Evolutionary conservation across 2,113 vertebrate genomes (phyloP), one percentile per base, ranked within the genome.

Genomic region (Chunga burmeisteri): DNA sequence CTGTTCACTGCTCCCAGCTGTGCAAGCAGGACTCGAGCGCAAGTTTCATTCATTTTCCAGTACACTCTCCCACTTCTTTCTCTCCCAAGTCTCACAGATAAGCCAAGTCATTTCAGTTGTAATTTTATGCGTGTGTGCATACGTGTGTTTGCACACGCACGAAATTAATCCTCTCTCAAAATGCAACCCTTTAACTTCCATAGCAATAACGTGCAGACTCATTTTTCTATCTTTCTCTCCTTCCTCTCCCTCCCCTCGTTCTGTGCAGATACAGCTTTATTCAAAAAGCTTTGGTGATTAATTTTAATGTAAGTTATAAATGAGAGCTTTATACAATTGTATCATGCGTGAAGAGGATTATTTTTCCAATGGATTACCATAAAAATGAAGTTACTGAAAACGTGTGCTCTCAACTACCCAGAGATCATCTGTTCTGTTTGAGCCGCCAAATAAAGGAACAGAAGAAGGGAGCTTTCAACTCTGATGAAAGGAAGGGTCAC

Each of bases 281-380:
- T 46, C 94, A 79, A 36, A 85, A 74, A 74, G 95, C 92, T n/a
- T 23, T 88, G 86, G 80, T 92, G 95, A 96, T 96, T 97, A 92
- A 94, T 97, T 96, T 94, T 84, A 96, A 84, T 95, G 88, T 61
- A 94, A 86, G 96, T 96, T 94, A 90, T 86, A 97, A 96, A 97
- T 84, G 95, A 95, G 95, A 82, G 83, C 95, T 95, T 94, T 94
- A 81, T 91, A 52, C 95, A 96, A 96, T 75, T 86, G 96, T 78
- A 94, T 19, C 95, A 95, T 90, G 96, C 72, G 21, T 96, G 96
- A 95, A 96, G 94, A 96, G 95, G 96, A 96, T 96, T 97, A 94
- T 90, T 97, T 95, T 96, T 95, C 96, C 94, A 91, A 61, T 53
- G 95, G 96, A 97, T 97, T 97, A 95, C 65, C 96, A 95, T 96